These are phyloP conservation scores for Eupithecia exiguata DNA, from an alignment of 2,888 invertebrate species.

Conservation along the genomic window DNA sequence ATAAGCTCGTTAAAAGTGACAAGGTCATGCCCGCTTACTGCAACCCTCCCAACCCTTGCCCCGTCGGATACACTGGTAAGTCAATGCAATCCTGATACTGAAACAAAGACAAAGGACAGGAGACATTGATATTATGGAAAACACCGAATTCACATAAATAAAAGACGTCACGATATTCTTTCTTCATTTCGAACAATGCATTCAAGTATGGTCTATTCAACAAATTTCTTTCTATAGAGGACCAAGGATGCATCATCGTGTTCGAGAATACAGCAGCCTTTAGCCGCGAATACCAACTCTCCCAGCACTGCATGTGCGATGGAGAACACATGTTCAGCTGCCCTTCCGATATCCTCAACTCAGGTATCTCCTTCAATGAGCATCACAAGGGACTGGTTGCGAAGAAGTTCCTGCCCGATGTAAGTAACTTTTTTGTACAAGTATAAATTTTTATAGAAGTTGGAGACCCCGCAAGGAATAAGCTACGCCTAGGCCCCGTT, in stretches of 20 bases:
- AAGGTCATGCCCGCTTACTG: constrained; percentile 98
- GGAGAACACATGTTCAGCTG: constrained; percentile 99
- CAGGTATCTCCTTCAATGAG: constrained; percentile 86
- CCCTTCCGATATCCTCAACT: constrained; percentile 72
- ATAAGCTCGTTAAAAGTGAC: constrained; percentile 93
- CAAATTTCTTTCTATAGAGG: constrained; percentile 75
- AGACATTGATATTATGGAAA: too few species aligned
- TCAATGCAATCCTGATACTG: not conserved
- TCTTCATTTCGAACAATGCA: not conserved
- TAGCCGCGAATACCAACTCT: constrained; percentile 95
- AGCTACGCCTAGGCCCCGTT: not conserved
- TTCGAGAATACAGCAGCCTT: constrained; percentile 98
- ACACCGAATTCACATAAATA: too few species aligned
- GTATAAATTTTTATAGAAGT: not conserved
- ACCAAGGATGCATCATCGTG: constrained; percentile 94
- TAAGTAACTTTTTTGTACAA: constrained; percentile 48
- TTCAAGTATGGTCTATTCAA: not conserved
- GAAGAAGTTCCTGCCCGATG: constrained; percentile 88
- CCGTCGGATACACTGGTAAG: constrained; percentile 93
- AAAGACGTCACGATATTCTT: not conserved
- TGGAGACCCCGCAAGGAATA: not conserved
- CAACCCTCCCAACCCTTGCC: constrained; percentile 99
- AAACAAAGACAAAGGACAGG: too few species aligned
- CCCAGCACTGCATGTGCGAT: constrained; percentile 98
- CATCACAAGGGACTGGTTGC: constrained; percentile 89